These are phyloP conservation scores for Scomberomorus guttatus DNA, from an alignment of 2,797 vertebrate species.

Conservation along the genomic window DNA sequence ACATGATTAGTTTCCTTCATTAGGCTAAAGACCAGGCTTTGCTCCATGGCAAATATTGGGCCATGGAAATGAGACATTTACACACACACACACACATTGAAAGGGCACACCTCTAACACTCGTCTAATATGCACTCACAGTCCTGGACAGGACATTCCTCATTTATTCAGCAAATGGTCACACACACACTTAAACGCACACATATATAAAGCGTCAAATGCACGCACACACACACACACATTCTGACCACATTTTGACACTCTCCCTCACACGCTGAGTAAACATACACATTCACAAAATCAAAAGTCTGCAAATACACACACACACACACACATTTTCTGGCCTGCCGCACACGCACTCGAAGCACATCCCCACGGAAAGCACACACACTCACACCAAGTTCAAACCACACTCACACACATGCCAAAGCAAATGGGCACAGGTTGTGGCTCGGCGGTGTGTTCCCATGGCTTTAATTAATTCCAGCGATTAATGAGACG, in stretches of 20 bases:
- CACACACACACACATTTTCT: constrained; percentile 20
- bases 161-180: constrained; percentile 64
- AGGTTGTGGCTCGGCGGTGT: constrained; percentile 61
- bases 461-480: constrained; percentile 73
- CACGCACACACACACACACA: too few relatives aligned
- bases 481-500: constrained; percentile 73
- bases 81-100: constrained; percentile 46
- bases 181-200: constrained; percentile 3
- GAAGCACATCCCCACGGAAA: constrained; percentile 10
- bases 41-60: constrained; percentile 83
- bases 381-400: constrained; percentile 22
- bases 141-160: constrained; percentile 63
- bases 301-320: constrained; percentile 38
- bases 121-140: constrained; percentile 54
- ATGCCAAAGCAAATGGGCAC: constrained; percentile 39
- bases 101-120: constrained; percentile 55
- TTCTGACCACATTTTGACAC: constrained; percentile 58
- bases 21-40: constrained; percentile 78
- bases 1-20: constrained; percentile 83
- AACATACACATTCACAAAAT: constrained; percentile 37
- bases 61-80: constrained; percentile 80
- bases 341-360: constrained; percentile 19
- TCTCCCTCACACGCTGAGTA: constrained; percentile 17
- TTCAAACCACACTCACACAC: constrained; percentile 23
- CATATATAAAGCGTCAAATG: constrained; percentile 10